Evolutionary conservation across 2,113 vertebrate genomes (phyloP).

Genomic region (Onychorhynchus coronatus): DNA sequence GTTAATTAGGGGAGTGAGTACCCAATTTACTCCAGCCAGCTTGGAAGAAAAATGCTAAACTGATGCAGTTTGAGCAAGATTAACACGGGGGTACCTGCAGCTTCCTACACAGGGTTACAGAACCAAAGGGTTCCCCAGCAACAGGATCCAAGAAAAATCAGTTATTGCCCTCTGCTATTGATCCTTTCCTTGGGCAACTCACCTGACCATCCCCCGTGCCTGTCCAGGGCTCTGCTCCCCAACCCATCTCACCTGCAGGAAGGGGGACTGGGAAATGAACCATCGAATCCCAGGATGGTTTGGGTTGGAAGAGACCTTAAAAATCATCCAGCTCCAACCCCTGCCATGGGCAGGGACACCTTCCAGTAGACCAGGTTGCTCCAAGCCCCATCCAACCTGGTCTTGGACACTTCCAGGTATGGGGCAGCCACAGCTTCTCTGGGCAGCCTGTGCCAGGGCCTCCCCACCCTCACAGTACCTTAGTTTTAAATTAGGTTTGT

Average conservation of each 20-base stretch:
- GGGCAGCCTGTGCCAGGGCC: no score
- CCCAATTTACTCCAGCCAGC: neutral
- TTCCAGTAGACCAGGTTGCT: neutral
- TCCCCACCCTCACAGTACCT: no score
- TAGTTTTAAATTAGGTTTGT: no score
- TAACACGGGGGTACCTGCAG: neutral
- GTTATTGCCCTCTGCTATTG: neutral
- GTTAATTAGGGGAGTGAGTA: neutral
- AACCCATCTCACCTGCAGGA: fast-evolving
- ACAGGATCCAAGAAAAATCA: neutral
- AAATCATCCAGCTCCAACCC: neutral
- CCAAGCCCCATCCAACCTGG: neutral
- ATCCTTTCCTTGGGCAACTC: neutral
- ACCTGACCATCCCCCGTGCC: neutral
- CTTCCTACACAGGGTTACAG: neutral
- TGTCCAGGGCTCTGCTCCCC: no score
- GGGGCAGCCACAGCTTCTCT: no score
- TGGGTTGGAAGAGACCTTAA: neutral
- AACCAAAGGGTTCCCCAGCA: neutral
- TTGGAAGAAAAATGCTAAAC: neutral
- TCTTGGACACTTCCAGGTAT: no score
- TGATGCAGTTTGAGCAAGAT: neutral
- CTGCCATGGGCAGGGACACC: neutral
- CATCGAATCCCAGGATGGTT: neutral
- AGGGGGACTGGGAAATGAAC: neutral